phyloP scores from a whole-genome alignment of 2,888 invertebrate genomes.

The Heliconius erato region DNA sequence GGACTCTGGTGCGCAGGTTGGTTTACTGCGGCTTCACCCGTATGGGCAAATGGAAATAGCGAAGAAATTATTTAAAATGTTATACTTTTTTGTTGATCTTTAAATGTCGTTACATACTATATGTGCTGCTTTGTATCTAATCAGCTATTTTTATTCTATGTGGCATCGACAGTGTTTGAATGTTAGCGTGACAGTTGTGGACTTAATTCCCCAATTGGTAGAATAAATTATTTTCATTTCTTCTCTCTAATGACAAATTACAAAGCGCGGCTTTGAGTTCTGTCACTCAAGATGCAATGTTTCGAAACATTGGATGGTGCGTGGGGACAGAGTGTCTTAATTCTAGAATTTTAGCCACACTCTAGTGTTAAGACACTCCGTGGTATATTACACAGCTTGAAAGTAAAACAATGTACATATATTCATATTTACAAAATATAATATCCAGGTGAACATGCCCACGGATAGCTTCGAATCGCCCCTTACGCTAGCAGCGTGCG shows the following conservation, averaged over 20 bases:
- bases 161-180: too few species aligned
- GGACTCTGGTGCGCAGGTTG: slow-evolving; percentile 97
- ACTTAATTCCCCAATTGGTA: too few species aligned
- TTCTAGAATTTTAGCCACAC: neutral
- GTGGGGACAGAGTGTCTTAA: neutral
- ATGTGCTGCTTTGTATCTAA: too few species aligned
- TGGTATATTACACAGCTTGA: too few species aligned
- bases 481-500: slow-evolving; percentile 98
- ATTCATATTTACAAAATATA: neutral
- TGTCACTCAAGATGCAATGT: neutral
- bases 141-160: too few species aligned
- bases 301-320: neutral
- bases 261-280: neutral
- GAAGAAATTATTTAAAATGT: too few species aligned
- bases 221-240: neutral
- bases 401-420: too few species aligned
- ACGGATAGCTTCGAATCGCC: slow-evolving; percentile 99
- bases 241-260: neutral
- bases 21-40: slow-evolving; percentile 1
- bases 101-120: too few species aligned
- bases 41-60: too few species aligned
- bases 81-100: too few species aligned
- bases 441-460: slow-evolving; percentile 97
- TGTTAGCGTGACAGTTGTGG: too few species aligned
- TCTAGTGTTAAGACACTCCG: too few species aligned